Conservation (phyloP, 2,888 invertebrate species). For the Oligia strigilis region DNA sequence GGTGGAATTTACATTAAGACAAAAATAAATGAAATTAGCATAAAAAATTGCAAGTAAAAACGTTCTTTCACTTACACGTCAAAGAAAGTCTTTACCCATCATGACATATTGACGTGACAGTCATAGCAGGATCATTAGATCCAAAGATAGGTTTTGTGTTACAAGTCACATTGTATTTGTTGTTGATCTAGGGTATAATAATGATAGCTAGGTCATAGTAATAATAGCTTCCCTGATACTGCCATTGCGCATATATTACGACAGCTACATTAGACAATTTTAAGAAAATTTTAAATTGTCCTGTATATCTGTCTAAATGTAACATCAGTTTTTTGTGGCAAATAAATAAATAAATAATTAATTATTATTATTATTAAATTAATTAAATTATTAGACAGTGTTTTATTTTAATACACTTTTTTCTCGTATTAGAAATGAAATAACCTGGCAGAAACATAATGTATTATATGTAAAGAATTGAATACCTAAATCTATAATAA, state of each 20-base stretch:
- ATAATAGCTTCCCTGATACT: not conserved
- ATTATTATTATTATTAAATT: no score
- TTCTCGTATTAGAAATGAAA: not conserved
- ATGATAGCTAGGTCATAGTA: conserved; percentile 24
- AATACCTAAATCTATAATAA: not conserved
- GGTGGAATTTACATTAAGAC: not conserved
- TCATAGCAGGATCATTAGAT: not conserved
- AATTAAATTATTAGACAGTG: not conserved
- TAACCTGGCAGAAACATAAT: not conserved
- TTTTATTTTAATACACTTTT: not conserved
- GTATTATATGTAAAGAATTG: not conserved
- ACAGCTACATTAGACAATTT: not conserved
- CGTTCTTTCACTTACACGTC: not conserved
- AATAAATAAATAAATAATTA: no score
- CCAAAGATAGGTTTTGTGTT: not conserved
- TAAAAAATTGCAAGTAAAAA: not conserved
- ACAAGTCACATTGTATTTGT: conserved; percentile 10
- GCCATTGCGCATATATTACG: not conserved
- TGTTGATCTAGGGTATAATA: conserved; percentile 24
- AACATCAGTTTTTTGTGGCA: no score
- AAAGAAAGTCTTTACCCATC: not conserved
- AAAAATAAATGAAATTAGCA: not conserved
- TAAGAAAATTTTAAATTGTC: no score
- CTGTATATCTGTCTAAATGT: no score
- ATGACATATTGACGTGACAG: not conserved